These are phyloP conservation scores for Gasterosteus aculeatus DNA, from an alignment of 2,113 vertebrate species.

Conservation along the genomic window DNA sequence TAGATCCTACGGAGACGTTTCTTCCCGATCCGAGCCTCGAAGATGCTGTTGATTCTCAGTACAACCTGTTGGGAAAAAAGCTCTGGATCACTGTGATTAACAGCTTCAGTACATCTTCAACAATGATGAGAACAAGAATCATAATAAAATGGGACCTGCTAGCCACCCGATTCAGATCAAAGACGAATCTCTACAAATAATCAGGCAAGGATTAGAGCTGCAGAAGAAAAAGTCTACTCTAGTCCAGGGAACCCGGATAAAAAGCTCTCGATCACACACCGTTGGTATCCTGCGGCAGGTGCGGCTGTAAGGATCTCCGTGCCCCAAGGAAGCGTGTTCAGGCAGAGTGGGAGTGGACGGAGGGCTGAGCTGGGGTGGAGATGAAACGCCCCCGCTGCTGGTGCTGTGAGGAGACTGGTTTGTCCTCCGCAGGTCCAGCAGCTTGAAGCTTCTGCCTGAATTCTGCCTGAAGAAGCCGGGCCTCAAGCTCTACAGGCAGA, in stretches of 20 bases:
- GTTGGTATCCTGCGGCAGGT: conserved; percentile 89
- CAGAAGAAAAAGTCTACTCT: not conserved
- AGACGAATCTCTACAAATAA: not conserved
- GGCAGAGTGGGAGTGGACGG: conserved; percentile 88
- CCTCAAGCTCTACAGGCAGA: conserved; percentile 73
- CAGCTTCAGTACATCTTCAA: not conserved
- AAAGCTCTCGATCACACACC: conserved; percentile 68
- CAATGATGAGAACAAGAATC: not conserved
- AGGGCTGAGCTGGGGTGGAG: conserved; percentile 87
- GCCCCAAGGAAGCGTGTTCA: conserved; percentile 83
- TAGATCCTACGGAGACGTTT: conserved; percentile 89
- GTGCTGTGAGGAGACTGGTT: conserved; percentile 61
- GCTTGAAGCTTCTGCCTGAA: conserved; percentile 88
- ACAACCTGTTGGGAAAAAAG: conserved; percentile 79
- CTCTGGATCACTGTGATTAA: not conserved
- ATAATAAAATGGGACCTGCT: not conserved
- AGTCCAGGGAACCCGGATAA: not conserved
- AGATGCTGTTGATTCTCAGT: conserved; percentile 89
- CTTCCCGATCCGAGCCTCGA: conserved; percentile 88
- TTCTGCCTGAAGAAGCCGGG: conserved; percentile 89
- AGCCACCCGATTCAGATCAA: not conserved
- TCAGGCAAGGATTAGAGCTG: not conserved
- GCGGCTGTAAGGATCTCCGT: conserved; percentile 84
- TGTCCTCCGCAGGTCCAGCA: conserved; percentile 84
- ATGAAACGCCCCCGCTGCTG: conserved; percentile 76